These are phyloP conservation scores for Engystomops pustulosus DNA, from an alignment of 2,113 vertebrate species.

Conservation along the genomic window DNA sequence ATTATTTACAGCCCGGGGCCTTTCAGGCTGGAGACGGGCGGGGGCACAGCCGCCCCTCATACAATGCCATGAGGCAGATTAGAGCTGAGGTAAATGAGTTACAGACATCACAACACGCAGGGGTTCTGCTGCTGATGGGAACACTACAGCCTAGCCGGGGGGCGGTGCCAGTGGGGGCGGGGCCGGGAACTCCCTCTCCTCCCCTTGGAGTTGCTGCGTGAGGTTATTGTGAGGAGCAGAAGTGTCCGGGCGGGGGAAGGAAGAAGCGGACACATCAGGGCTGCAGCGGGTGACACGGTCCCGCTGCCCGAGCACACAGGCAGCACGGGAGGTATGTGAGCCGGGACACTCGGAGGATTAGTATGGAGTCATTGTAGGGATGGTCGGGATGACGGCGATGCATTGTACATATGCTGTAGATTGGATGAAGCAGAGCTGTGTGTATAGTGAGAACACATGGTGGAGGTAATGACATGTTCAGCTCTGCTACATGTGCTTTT, in stretches of 20 bases:
- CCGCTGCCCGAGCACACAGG: not conserved
- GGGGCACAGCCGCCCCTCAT: too few species aligned
- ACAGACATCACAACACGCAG: not conserved
- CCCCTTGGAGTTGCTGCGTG: constrained; percentile 12
- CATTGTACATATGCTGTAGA: not conserved
- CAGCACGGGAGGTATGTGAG: constrained; percentile 20
- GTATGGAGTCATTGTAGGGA: not conserved
- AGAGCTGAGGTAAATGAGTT: too few species aligned
- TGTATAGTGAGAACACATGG: not conserved
- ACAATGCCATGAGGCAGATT: too few species aligned
- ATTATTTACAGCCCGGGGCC: too few species aligned
- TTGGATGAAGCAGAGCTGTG: not conserved
- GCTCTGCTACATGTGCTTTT: not conserved
- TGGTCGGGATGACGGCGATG: not conserved
- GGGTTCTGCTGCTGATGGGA: not conserved
- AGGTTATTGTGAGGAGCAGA: constrained; percentile 39
- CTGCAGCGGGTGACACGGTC: not conserved
- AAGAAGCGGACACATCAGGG: not conserved
- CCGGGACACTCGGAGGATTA: not conserved
- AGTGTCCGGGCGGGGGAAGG: constrained; percentile 15
- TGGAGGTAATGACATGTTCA: not conserved
- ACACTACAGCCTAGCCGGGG: not conserved
- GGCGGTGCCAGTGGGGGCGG: not conserved
- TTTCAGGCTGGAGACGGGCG: not conserved
- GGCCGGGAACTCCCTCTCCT: constrained; percentile 5